These are phyloP conservation scores for Tetranychus piercei DNA, from an alignment of 2,888 invertebrate genomes.

Conservation along the genomic window DNA sequence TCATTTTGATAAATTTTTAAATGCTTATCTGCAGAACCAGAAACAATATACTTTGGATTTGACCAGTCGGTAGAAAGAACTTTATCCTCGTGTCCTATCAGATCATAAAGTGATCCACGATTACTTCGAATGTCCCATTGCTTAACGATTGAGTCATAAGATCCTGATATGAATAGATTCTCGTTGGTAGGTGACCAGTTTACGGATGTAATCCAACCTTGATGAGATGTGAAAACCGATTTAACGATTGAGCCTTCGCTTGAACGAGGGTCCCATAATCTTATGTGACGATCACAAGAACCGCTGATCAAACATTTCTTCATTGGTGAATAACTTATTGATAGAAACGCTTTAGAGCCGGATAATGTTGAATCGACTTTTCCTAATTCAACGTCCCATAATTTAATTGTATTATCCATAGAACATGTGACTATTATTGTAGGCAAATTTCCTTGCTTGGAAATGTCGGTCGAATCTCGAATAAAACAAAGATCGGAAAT, in stretches of 20 bases:
- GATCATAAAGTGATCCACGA: conserved; percentile 72
- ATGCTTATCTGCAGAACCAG: conserved; percentile 81
- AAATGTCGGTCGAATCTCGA: conserved; percentile 39
- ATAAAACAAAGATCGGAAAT: conserved; percentile 55
- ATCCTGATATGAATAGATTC: conserved; percentile 72
- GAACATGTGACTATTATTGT: conserved; percentile 46
- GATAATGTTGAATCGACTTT: conserved; percentile 33
- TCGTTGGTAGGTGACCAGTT: conserved; percentile 67
- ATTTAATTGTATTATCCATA: conserved; percentile 83
- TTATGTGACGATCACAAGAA: conserved; percentile 72
- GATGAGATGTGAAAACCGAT: conserved; percentile 66
- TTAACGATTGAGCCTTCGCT: conserved; percentile 72
- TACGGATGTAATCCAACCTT: conserved; percentile 75
- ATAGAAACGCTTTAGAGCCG: conserved; percentile 77
- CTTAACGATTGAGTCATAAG: conserved; percentile 74
- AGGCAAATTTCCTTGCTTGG: conserved; percentile 3
- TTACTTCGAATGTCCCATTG: conserved; percentile 89
- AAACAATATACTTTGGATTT: conserved; percentile 60
- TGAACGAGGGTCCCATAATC: conserved; percentile 77
- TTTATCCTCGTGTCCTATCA: conserved; percentile 77
- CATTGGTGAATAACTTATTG: conserved; percentile 59
- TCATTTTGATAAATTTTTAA: conserved; percentile 56
- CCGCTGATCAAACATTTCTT: conserved; percentile 56
- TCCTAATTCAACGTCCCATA: conserved; percentile 79
- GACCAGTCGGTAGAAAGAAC: conserved; percentile 79